phyloP scores from a whole-genome alignment of 2,113 vertebrate genomes.

The Entosphenus tridentatus region DNA sequence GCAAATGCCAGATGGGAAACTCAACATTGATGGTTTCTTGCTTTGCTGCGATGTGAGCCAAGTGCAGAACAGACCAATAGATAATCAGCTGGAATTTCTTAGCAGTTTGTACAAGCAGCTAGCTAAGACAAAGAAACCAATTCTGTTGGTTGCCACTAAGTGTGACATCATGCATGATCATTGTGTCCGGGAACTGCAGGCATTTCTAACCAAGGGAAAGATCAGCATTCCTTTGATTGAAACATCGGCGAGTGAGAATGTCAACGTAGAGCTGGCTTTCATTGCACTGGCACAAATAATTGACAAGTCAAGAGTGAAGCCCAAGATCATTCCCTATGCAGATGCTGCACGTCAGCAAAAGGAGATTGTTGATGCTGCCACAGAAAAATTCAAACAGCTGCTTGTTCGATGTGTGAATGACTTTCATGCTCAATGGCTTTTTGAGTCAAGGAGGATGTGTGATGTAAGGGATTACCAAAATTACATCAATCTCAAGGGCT shows the following conservation, averaged over 20 bases:
- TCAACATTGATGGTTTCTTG: slow-evolving; percentile 66
- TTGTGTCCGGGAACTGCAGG: slow-evolving; percentile 77
- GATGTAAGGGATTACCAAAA: slow-evolving; percentile 51
- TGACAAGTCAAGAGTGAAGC: slow-evolving; percentile 59
- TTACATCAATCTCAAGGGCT: slow-evolving; percentile 77
- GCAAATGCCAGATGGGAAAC: slow-evolving; percentile 92
- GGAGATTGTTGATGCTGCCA: slow-evolving; percentile 75
- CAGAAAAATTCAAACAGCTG: slow-evolving; percentile 81
- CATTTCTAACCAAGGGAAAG: slow-evolving; percentile 56
- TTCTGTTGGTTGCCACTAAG: slow-evolving; percentile 70
- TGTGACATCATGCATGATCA: slow-evolving; percentile 93
- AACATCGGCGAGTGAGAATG: slow-evolving; percentile 78
- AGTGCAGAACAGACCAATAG: slow-evolving; percentile 90
- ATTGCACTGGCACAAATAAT: slow-evolving; percentile 68
- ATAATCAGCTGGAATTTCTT: slow-evolving; percentile 85
- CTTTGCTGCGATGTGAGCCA: slow-evolving; percentile 75
- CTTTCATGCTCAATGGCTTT: slow-evolving; percentile 57
- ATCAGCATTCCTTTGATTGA: slow-evolving; percentile 95
- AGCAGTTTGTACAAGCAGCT: slow-evolving; percentile 77
- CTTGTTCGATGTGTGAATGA: slow-evolving; percentile 52
- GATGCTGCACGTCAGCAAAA: slow-evolving; percentile 90
- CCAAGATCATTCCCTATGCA: slow-evolving; percentile 84
- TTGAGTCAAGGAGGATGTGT: slow-evolving; percentile 44
- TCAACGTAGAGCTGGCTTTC: slow-evolving; percentile 81
- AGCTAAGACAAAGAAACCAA: slow-evolving; percentile 76